Base-by-base conservation (phyloP, 64 coral and sea anemone genomes). In the Montipora sp. region DNA sequence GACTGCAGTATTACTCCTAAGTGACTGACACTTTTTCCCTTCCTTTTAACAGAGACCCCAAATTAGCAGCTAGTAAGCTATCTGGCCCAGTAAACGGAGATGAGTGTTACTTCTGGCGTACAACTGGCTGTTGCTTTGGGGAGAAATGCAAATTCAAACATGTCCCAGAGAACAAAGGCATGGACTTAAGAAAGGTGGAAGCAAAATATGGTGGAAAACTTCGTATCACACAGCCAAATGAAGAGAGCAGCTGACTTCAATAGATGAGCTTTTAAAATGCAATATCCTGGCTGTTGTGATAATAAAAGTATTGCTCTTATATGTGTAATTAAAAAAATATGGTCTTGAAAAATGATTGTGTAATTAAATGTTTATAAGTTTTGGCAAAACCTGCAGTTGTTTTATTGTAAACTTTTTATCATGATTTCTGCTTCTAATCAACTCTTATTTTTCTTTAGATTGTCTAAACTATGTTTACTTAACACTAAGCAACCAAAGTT, bases 41-140 rank as follows among this genome's bases (percentile, higher is more conserved):
- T 57, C 47, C 50, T 46, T 84, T 18, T 68, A 46, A 2, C 45
- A 84, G 59, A 43, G 81, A 84, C 9, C 14, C 45, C 6, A 84
- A 11, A 21, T 66, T 12, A 71, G 7, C 63, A 12, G 65, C 65
- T 21, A 70, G 45, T 8, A 99, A 99, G 74, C 59, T 95, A 16
- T 86, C 89, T 7, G 98, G 98, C 13, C 98, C 98, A 12, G 98
- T 99, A 3, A 99, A 99, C 46, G 98, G 98, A 10, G 89, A 99
- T 55, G 98, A 99, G 80, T 99, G 98, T 45, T 99, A 99, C 75
- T 99, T 99, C 92, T 99, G 98, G 98, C 89, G 98, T n/a, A 99
- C 98, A 7, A 96, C 98, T 12, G 98, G 98, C 3, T 99, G 98
- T 66, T 88, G 81, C 44, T 99, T 96, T 84, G 98, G 78, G 1